Evolutionary conservation across 2,888 invertebrate genomes (phyloP), one percentile per base, ranked within the genome.

Genomic region (Melolontha melolontha): DNA sequence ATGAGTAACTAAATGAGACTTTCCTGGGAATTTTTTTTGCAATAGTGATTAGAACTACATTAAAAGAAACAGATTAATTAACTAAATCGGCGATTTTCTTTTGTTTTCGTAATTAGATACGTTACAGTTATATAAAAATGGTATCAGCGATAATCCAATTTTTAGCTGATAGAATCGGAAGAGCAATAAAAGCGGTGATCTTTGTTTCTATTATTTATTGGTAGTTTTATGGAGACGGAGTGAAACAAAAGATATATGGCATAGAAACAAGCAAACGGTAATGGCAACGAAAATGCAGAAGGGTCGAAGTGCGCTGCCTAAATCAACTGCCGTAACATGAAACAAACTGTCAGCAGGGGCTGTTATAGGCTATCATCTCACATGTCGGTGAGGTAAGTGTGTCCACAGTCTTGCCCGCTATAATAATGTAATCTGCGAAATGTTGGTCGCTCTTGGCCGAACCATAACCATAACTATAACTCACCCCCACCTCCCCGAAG

Each of bases 401-500:
- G 78, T 79, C 76, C 78, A 72, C 76, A 77, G 76, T 74, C 76
- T 79, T 74, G 77, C 77, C 75, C 79, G 40, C 81, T 79, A 82
- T 82, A 82, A 83, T 82, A 83, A 81, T 82, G 82, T 81, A 82
- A 82, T 82, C 81, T 81, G 77, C 77, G 79, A 80, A 82, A 82
- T 79, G 81, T 80, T 76, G 80, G 78, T 77, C 63, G 63, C 76
- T 77, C 77, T 78, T 77, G 79, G 79, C 79, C 73, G 72, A 75
- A 80, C 80, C 75, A 82, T 83, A 82, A 82, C 81, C 82, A 82
- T 82, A 82, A 82, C 82, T 81, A 82, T 82, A 83, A 82, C 79
- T 83, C 82, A 82, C 78, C 79, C 78, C 79, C 79, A 78, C 64
- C 73, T 73, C 76, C 78, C 77, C 74, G 55, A 50, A 42, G 65